These are phyloP conservation scores for Euphydryas editha DNA, from an alignment of 2,888 invertebrate genomes.

Conservation along the genomic window DNA sequence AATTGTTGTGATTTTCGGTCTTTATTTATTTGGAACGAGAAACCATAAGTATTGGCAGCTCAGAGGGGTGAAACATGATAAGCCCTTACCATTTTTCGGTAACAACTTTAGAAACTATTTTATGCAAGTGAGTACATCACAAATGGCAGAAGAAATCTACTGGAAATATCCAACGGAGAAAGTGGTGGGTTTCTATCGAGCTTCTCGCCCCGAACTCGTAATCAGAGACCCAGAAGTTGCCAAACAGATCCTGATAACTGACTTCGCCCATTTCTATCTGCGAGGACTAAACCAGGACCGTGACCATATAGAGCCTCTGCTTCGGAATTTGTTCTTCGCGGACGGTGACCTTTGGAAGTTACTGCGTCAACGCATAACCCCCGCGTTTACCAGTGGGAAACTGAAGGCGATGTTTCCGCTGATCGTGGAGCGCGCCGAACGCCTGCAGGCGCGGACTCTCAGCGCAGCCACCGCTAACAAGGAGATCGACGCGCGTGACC, in stretches of 20 bases:
- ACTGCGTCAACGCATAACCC: constrained; percentile 64
- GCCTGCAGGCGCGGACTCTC: constrained; percentile 51
- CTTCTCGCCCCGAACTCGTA: constrained; percentile 54
- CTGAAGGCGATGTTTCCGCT: constrained; percentile 66
- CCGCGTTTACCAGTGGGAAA: constrained; percentile 63
- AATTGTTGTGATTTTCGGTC: constrained; percentile 42
- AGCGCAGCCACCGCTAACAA: constrained; percentile 44
- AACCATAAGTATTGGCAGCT: constrained; percentile 58
- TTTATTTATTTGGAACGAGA: constrained; percentile 56
- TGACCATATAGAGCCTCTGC: constrained; percentile 56
- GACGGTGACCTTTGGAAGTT: constrained; percentile 65
- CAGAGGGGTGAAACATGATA: constrained; percentile 58
- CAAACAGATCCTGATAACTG: constrained; percentile 57
- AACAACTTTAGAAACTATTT: constrained; percentile 55
- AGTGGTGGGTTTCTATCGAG: constrained; percentile 61
- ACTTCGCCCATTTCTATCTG: constrained; percentile 59
- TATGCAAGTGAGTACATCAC: constrained; percentile 52
- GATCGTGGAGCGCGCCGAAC: constrained; percentile 61
- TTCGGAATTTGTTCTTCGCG: constrained; percentile 61
- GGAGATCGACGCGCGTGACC: constrained; percentile 60
- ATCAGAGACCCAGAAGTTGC: constrained; percentile 62
- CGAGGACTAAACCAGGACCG: constrained; percentile 56
- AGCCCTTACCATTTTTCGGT: constrained; percentile 59
- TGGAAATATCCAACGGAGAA: constrained; percentile 60
- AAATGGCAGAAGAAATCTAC: constrained; percentile 56